Percentiles rank a stretch among this genome's conserved stretches.
Conservation (phyloP, 2,888 invertebrate genomes). For the Chrysotoxum bicinctum region DNA sequence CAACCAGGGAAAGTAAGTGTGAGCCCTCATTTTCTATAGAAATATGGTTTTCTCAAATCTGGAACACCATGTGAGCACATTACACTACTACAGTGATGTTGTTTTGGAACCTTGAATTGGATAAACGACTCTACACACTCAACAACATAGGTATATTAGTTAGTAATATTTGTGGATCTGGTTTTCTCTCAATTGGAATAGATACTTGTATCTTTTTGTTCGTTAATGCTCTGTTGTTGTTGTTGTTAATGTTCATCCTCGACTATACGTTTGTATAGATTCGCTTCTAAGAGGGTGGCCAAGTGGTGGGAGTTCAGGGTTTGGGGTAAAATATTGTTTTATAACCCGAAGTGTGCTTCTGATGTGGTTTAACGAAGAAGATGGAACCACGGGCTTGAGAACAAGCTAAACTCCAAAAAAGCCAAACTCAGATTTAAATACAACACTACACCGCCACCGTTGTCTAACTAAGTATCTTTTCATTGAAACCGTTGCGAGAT, state of each 20-base stretch:
- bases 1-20: no score
- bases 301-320: background rate
- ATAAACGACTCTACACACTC: slow-evolving; percentile 62
- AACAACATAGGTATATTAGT: slow-evolving; percentile 3
- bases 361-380: slow-evolving; percentile 47
- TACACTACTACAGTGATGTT: slow-evolving; percentile 18
- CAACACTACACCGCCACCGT: background rate
- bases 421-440: slow-evolving; percentile 51
- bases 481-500: slow-evolving; percentile 11
- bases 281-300: background rate
- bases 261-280: slow-evolving; percentile 25
- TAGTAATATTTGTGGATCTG: slow-evolving; percentile 51
- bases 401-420: slow-evolving; percentile 8
- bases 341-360: slow-evolving; percentile 1
- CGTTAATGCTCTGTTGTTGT: background rate
- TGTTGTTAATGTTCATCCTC: slow-evolving; percentile 7
- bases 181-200: slow-evolving; percentile 33
- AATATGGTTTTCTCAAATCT: no score
- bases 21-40: no score
- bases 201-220: slow-evolving; percentile 26
- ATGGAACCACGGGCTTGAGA: slow-evolving; percentile 15
- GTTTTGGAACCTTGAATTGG: slow-evolving; percentile 65
- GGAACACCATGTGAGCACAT: background rate
- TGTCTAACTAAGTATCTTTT: slow-evolving; percentile 4
- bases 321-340: slow-evolving; percentile 14